A percentile compares a stretch with the other conserved stretches of the same genome.
phyloP scores from a whole-genome alignment of 2,797 vertebrate species.

The Miichthys miiuy region DNA sequence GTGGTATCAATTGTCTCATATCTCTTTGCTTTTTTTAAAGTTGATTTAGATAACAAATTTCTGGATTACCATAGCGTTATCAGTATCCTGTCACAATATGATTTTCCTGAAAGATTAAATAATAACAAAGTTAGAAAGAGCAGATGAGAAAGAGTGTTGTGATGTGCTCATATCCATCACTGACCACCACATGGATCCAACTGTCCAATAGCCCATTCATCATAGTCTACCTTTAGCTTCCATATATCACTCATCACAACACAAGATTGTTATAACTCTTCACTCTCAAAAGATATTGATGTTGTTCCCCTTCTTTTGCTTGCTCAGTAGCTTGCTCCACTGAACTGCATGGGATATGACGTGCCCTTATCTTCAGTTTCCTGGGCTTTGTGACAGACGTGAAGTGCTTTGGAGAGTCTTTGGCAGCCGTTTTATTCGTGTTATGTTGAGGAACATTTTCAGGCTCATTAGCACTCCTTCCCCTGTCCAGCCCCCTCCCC shows the following conservation, averaged over 20 bases:
- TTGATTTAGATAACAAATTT: background rate
- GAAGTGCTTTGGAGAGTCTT: slow-evolving; percentile 54
- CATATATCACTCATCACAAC: slow-evolving; percentile 36
- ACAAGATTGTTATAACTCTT: slow-evolving; percentile 18
- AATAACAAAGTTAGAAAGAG: slow-evolving; percentile 14
- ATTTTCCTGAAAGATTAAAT: slow-evolving; percentile 11
- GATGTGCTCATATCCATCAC: slow-evolving; percentile 38
- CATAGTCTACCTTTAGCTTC: slow-evolving; percentile 22
- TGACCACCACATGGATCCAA: slow-evolving; percentile 28
- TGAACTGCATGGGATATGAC: slow-evolving; percentile 13
- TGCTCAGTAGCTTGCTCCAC: slow-evolving; percentile 40
- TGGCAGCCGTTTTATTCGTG: slow-evolving; percentile 51
- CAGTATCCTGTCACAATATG: background rate
- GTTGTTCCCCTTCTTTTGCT: slow-evolving; percentile 34
- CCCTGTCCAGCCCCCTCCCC: slow-evolving; percentile 38
- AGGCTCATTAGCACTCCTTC: slow-evolving; percentile 75
- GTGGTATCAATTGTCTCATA: background rate
- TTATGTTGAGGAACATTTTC: slow-evolving; percentile 72
- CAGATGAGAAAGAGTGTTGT: slow-evolving; percentile 7
- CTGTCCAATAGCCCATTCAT: slow-evolving; percentile 43
- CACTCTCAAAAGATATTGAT: slow-evolving; percentile 39
- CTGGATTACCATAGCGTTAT: background rate
- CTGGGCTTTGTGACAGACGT: slow-evolving; percentile 47
- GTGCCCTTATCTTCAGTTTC: slow-evolving; percentile 43
- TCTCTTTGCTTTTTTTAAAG: background rate